Evolutionary conservation across 2,797 vertebrate genomes (phyloP), one percentile per base, ranked within the genome.

Genomic region (Hipposideros larvatus): DNA sequence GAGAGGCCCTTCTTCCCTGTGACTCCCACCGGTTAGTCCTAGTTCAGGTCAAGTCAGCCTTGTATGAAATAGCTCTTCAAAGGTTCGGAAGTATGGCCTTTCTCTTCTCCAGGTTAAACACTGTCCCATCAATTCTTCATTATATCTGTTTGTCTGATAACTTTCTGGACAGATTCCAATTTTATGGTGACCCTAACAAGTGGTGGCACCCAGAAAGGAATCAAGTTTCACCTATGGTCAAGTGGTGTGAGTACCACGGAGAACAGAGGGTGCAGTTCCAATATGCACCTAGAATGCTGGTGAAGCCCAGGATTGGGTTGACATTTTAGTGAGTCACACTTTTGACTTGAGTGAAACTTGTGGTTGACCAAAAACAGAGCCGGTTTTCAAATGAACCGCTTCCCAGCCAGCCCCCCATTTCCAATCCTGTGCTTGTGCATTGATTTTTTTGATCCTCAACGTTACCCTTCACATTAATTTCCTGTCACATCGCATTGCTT

Each of bases 341-440:
- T 34, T 77, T 46, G 34, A 43, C 61, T 87, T 74, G 77, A 46
- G 71, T 90, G 80, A 90, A 87, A 65, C 55, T 84, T 92, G 80
- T 82, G 87, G 71, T 78, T 80, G 51, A 75, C 22, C 5, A 87
- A 95, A 96, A 88, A n/a, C 71, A 26, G 59, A 92, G 37, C 46
- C 88, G 28, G 8, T 87, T 92, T 95, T 87, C 88, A 88, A 73
- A 82, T 90, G 41, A 92, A 77, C 87, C 80, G 28, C 66, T 97
- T 90, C 80, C 10, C 86, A 57, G 71, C 14, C 9, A n/a, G 48
- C 21, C 2, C 22, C 51, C 13, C 31, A 7, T 4, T 34, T n/a
- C 46, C 34, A 24, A 37, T 79, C 31, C 19, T 26, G 18, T 71
- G 63, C 46, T 92, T 85, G 43, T 51, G 53, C 77, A 59, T 86